Conservation (phyloP, 2,888 invertebrate genomes). For the Papilio protenor region DNA sequence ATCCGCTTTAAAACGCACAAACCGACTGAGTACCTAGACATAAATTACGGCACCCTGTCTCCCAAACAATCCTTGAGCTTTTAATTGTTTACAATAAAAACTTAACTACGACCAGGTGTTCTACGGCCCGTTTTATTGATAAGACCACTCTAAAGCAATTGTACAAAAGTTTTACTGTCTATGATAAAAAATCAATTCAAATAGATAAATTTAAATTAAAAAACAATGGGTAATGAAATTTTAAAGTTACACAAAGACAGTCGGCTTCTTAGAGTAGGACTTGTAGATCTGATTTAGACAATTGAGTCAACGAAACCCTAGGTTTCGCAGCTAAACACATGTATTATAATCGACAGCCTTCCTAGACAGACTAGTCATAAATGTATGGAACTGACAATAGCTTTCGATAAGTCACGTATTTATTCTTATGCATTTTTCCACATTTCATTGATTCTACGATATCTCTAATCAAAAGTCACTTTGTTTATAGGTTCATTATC, state of each 20-base stretch:
- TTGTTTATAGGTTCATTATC: not conserved
- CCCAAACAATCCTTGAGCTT: constrained; percentile 55
- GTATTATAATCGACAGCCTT: no score
- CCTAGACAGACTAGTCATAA: no score
- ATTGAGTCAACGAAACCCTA: not conserved
- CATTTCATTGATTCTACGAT: no score
- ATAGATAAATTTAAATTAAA: not conserved
- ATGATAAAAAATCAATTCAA: not conserved
- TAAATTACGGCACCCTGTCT: constrained; percentile 58
- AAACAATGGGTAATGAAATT: no score
- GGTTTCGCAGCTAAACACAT: no score
- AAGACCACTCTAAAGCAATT: constrained; percentile 37
- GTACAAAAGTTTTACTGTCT: not conserved
- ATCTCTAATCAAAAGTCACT: no score
- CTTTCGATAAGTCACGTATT: no score
- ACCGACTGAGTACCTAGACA: constrained; percentile 50
- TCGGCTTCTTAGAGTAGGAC: no score
- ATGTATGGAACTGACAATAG: no score
- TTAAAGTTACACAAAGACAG: no score
- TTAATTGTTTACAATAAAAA: constrained; percentile 68
- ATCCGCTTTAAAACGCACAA: constrained; percentile 43
- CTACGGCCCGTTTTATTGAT: constrained; percentile 47
- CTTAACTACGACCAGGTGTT: constrained; percentile 55
- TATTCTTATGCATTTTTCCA: no score
- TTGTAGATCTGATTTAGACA: no score